Evolutionary conservation across 2,113 vertebrate genomes (phyloP), one percentile per base, ranked within the genome.

Genomic region (Dendropsophus ebraccatus): DNA sequence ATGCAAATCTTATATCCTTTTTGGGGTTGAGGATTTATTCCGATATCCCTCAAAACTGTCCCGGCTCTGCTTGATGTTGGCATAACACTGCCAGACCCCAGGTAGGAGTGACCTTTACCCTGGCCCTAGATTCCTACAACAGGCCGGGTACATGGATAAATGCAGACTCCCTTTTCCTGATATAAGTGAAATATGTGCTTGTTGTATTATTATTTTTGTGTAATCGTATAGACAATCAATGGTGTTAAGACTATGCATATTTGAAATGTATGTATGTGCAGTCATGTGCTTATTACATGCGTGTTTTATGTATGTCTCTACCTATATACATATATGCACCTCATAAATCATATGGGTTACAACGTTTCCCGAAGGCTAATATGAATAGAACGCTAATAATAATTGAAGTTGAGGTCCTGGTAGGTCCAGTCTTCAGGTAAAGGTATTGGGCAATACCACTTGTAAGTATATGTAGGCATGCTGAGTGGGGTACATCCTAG

Each of bases 71-170:
- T 54, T 37, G n/a, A 54, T 54, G 45, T 37, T 50, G 45, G 80
- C 80, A 52, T 32, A 30, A 69, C n/a, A 47, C 45, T 50, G 37
- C 58, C 56, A 67, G 80, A 82, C 62, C 60, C 47, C 80, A 69
- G 62, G 80, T 82, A 82, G 60, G 45, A 82, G 56, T 25, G 17
- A 82, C 14, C 77, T 69, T 69, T 49, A 50, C 30, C 41, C 25
- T 82, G 80, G 80, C 62, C 60, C 41, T 67, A 41, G 62, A 69
- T 25, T n/a, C 28, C 25, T 32, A 19, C 41, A 16, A 25, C 9
- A 19, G 62, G 60, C n/a, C 11, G 47, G 41, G 25, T 21, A 13
- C 4, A 28, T 21, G 19, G 14, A 28, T n/a, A 65, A 81, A 47
- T 67, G 21, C 47, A 49, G 41, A 67, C 14, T 41, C n/a, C 14